Base-by-base conservation (phyloP, 1,140 invertebrate genomes). In the Bicyclus anynana region DNA sequence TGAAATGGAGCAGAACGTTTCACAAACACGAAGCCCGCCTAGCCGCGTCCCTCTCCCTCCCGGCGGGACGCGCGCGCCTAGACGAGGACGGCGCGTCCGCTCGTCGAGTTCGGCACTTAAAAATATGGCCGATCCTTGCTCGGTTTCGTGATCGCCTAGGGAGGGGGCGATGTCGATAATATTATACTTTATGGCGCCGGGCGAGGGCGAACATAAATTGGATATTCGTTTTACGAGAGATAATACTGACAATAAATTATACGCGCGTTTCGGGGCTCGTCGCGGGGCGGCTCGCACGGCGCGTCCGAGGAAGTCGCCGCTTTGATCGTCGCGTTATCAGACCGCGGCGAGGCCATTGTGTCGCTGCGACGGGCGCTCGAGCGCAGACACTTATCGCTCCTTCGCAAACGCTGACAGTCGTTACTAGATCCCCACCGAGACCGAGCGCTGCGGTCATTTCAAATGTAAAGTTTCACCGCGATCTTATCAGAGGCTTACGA, bases 111-210 rank as follows among this genome's bases (percentile, higher is more conserved):
- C 72, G 74, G 67, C 72, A 77, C 74, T 80, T 82, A 81, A 84
- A 86, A 86, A 23, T 23, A 23, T 84, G 83, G 83, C 80, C 83
- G 83, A 79, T 84, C 76, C 75, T 84, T 78, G 78, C 80, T 85
- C 83, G 84, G 83, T 84, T 83, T 83, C 81, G 81, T 84, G 83
- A 84, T 86, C 77, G 83, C 78, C 80, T 84, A 81, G 81, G 81
- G 83, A 82, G 80, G 80, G 80, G 78, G 73, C 74, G 75, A 81
- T 76, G 81, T 87, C 84, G 80, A 86, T 86, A 86, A 84, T 86
- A 80, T 86, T 85, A 85, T 86, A 77, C 79, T 86, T 84, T 86
- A 86, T 80, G 80, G 74, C 72, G 65, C 65, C 69, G 69, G 67
- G 65, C 69, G 72, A 65, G 69, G 71, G 65, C 72, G 65, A 67